Evolutionary conservation across 2,888 invertebrate species (phyloP), one percentile per base, ranked within the genome.

Genomic region (Melanotus villosus): DNA sequence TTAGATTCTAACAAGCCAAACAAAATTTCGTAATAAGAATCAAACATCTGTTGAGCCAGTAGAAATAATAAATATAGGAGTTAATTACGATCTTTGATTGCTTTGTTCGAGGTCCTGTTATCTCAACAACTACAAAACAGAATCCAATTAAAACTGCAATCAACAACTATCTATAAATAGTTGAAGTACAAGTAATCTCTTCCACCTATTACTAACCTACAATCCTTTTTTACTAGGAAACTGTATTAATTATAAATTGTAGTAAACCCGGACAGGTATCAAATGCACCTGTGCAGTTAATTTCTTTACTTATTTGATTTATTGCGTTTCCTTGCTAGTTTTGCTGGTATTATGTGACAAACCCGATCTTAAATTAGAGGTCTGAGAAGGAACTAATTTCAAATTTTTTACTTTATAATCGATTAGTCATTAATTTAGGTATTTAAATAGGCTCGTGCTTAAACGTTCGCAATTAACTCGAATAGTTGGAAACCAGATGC

Each of bases 201-300:
- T 52, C 52, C 30, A 32, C 30, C 52, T 38, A 56, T 56, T 56
- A 56, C 56, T 38, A 56, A 23, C 56, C 56, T 38, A 56, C 36
- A 56, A 38, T 23, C 56, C 23, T 16, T 52, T 52, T 56, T 56
- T 36, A 14, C 38, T 56, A 38, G 34, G 38, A 56, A 56, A 56
- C 19, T 21, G 56, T 38, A 56, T 56, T 56, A 56, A 56, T 56
- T 56, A 56, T 34, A 56, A n/a, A 56, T 56, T 56, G 34, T 12
- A 56, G 52, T 12, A 56, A 56, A 38, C 36, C 12, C 0, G 12
- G 56, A 56, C 56, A 38, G 36, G 38, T 38, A 34, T 56, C 38
- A 21, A 38, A 56, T 56, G 56, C 56, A 56, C 56, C 56, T 56
- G 56, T 56, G 56, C 36, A 6, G 56, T 38, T 56, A 56, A 38